Conservation (phyloP, 64 coral and sea anemone genomes). For the Actinia tenebrosa region DNA sequence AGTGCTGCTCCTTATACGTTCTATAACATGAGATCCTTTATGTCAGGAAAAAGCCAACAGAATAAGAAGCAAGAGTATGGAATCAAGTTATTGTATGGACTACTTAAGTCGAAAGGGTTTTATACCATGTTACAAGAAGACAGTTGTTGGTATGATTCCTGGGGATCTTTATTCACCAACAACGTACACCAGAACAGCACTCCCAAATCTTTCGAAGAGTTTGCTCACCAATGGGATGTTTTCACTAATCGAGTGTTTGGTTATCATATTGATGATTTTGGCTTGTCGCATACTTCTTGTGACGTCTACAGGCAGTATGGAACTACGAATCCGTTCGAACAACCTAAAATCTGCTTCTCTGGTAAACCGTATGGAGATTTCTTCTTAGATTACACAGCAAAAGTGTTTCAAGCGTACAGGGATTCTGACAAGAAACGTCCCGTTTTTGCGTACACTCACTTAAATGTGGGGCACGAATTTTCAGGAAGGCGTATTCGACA, state of each 20-base stretch:
- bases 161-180: constrained; percentile 50
- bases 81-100: constrained; percentile 41
- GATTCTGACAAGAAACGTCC: constrained; percentile 15
- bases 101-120: constrained; percentile 47
- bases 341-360: constrained; percentile 60
- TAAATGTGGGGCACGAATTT: constrained; percentile 66
- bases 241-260: constrained; percentile 32
- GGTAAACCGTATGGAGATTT: constrained; percentile 57
- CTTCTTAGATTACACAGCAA: constrained; percentile 63
- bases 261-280: constrained; percentile 67
- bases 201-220: constrained; percentile 40
- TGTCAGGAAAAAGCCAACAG: constrained; percentile 36
- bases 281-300: constrained; percentile 68
- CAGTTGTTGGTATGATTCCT: constrained; percentile 71
- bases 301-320: constrained; percentile 64
- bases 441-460: constrained; percentile 78
- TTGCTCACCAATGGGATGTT: constrained; percentile 45
- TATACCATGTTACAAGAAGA: constrained; percentile 67
- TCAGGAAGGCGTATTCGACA: constrained; percentile 66
- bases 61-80: constrained; percentile 32
- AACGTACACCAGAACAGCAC: constrained; percentile 32
- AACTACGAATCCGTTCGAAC: constrained; percentile 72
- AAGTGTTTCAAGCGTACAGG: constrained; percentile 26
- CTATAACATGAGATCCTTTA: constrained; percentile 40
- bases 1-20: constrained; percentile 55